Evolutionary conservation across 2,797 vertebrate species (phyloP).

Genomic region (Setipinna tenuifilis): DNA sequence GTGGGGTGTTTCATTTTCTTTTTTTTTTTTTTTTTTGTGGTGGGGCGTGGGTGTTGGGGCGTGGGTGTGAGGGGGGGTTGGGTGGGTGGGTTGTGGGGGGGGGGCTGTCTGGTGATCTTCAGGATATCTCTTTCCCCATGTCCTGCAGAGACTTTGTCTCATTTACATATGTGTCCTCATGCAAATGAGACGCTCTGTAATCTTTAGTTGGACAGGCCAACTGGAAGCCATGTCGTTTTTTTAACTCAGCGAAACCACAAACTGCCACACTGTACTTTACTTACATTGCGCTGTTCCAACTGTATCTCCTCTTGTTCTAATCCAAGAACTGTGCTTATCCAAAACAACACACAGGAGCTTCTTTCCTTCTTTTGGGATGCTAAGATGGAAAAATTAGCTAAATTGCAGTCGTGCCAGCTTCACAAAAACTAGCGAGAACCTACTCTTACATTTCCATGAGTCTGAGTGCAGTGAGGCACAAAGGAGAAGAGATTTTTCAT

Average conservation of each 20-base stretch:
- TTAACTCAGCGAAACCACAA: background rate
- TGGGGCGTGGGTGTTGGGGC: slow-evolving; percentile 50
- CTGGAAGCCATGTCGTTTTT: slow-evolving; percentile 6
- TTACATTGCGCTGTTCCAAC: background rate
- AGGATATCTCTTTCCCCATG: slow-evolving; percentile 50
- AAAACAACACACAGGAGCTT: background rate
- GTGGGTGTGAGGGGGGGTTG: slow-evolving; percentile 47
- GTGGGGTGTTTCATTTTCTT: slow-evolving; percentile 54
- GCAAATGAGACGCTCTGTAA: background rate
- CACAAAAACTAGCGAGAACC: background rate
- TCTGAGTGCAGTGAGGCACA: background rate
- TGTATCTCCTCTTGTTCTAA: background rate
- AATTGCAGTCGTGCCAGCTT: background rate
- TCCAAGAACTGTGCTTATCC: slow-evolving; percentile 6
- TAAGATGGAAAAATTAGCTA: background rate
- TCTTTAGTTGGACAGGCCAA: slow-evolving; percentile 4
- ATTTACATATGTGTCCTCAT: slow-evolving; percentile 61
- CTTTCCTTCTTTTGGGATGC: background rate
- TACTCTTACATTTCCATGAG: background rate
- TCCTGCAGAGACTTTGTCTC: slow-evolving; percentile 69
- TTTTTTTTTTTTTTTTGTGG: slow-evolving; percentile 47
- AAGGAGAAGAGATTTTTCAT: slow-evolving; percentile 66
- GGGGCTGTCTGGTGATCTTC: slow-evolving; percentile 9
- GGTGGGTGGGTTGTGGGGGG: slow-evolving; percentile 34
- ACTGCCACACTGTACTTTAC: background rate